Evolutionary conservation across 2,888 invertebrate genomes (phyloP).

Genomic region (Epistrophe eligans): DNA sequence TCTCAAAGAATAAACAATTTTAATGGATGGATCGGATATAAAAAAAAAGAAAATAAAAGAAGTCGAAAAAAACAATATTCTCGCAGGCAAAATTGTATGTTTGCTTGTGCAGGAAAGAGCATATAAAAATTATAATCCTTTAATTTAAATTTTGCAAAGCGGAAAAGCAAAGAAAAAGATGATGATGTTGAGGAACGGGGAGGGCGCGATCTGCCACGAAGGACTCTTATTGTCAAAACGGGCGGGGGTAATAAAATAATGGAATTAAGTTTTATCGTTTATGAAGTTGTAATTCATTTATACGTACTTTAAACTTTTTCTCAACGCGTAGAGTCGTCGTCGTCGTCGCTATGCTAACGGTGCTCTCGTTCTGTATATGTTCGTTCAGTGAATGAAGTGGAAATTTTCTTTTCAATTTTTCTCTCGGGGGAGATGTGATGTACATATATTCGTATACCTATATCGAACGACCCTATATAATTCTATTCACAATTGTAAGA

Average conservation of each 20-base stretch:
- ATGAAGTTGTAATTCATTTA: constrained; percentile 76
- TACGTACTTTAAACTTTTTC: constrained; percentile 62
- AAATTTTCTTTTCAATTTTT: constrained; percentile 41
- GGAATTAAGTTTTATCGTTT: constrained; percentile 76
- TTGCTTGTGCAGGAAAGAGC: constrained; percentile 28
- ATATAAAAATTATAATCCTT: constrained; percentile 73
- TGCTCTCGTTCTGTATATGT: neutral
- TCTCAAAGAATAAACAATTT: constrained; percentile 75
- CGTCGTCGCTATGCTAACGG: neutral
- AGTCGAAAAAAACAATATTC: constrained; percentile 44
- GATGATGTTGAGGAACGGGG: neutral
- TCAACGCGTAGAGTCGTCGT: too few relatives aligned
- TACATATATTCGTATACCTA: neutral
- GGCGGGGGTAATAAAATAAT: constrained; percentile 71
- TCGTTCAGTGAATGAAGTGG: neutral
- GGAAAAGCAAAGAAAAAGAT: constrained; percentile 49
- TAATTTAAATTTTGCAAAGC: constrained; percentile 74
- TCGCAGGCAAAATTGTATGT: constrained; percentile 14
- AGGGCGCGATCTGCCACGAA: constrained; percentile 19
- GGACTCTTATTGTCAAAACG: constrained; percentile 29
- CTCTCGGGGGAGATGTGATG: constrained; percentile 4
- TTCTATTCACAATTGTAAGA: constrained; percentile 10
- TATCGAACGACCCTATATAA: neutral
- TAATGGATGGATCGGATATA: constrained; percentile 72
- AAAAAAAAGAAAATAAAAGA: constrained; percentile 46